Base-by-base conservation (phyloP, 2,113 vertebrate species). In the Myiozetetes cayanensis region DNA sequence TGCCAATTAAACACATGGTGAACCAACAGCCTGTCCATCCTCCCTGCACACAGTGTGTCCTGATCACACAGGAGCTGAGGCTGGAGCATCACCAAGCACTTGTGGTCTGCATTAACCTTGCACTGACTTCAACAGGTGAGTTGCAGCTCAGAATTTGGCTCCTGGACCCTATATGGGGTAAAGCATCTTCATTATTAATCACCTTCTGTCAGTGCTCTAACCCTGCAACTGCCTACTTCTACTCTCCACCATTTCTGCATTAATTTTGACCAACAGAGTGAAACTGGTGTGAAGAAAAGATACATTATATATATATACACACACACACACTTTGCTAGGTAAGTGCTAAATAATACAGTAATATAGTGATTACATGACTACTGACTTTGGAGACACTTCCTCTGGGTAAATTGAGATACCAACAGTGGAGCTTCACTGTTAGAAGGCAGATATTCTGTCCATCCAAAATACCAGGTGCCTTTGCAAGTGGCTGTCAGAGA, bases 351-450 rank as follows among this genome's bases (percentile, higher is more conserved):
- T 37, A 70, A 66, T 28, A 49, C 37, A 71, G 33, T 2, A 63
- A 80, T 10, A 8, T 0, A 74, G 24, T 10, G 16, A 58, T 58
- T 23, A 8, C 31, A 39, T 2, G 1, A 46, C 41, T 49, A 15
- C 31, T 62, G 61, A 13, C 8, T 81, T 24, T 61, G 39, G 47
- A 84, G 65, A 47, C 5, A 4, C 8, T 8, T 83, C 22, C 43
- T 31, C 23, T 52, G 30, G 47, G 55, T 41, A 65, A 56, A 59
- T 0, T 12, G 52, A 66, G 80, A 46, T 11, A 14, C 12, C 52
- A 16, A 27, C 33, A 12, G 33, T 19, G 62, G 23, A 10, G 39
- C 3, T 67, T 10, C 16, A 19, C 25, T 49, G 19, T 31, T 7
- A 43, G 28, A 55, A 66, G 53, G 62, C 43, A 87, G 58, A 13